Conservation (phyloP, 2,113 vertebrate species). For the Amphiprion percula region DNA sequence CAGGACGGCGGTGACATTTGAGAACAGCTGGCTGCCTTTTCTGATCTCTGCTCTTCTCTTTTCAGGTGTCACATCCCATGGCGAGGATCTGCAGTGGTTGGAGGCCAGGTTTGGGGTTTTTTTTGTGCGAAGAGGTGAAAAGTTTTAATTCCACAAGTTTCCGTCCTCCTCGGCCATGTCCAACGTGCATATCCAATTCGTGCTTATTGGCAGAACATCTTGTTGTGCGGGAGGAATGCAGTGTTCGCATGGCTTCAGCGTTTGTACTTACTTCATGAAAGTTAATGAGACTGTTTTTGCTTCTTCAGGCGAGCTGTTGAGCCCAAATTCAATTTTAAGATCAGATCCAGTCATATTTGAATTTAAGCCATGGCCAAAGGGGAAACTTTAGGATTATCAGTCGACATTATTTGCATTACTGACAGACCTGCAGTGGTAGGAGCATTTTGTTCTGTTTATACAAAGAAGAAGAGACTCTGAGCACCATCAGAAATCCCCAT, state of each 20-base stretch:
- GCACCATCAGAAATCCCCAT: neutral
- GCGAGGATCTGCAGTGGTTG: neutral
- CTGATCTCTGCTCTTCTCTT: conserved; percentile 5
- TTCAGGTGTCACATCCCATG: neutral
- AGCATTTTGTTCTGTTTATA: neutral
- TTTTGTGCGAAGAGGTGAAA: neutral
- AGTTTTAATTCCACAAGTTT: conserved; percentile 19
- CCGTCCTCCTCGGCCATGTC: neutral
- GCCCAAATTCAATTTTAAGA: conserved; percentile 30
- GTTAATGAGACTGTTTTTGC: conserved; percentile 40
- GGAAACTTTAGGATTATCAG: conserved; percentile 1
- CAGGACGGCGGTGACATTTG: conserved; percentile 51
- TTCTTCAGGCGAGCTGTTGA: conserved; percentile 15
- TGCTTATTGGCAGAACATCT: conserved; percentile 36
- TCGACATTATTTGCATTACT: neutral
- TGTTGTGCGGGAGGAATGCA: conserved; percentile 18
- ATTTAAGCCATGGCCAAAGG: neutral
- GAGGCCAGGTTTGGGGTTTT: neutral
- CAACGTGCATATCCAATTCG: neutral
- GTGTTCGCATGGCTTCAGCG: conserved; percentile 4
- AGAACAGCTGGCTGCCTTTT: conserved; percentile 41
- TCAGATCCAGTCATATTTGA: conserved; percentile 25
- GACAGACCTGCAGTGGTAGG: neutral
- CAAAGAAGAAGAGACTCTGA: neutral
- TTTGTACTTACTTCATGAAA: conserved; percentile 44